Percentiles rank a stretch among this genome's conserved stretches.
phyloP scores from a whole-genome alignment of 2,888 invertebrate species.

The Drosophila glabriapex region DNA sequence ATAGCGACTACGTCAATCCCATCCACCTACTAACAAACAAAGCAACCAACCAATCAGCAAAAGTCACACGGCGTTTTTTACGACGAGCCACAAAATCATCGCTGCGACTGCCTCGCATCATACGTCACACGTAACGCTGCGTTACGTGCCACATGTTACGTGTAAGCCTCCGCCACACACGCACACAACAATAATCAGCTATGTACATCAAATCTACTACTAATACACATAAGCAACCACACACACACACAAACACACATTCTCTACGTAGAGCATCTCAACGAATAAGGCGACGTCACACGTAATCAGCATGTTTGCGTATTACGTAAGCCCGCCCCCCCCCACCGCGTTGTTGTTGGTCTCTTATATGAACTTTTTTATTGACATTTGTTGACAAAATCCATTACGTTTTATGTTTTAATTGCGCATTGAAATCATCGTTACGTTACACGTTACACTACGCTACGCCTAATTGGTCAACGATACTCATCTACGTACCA shows the following conservation, averaged over 20 bases:
- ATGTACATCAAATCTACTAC: slow-evolving; percentile 46
- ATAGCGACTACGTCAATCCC: slow-evolving; percentile 36
- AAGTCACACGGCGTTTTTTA: slow-evolving; percentile 29
- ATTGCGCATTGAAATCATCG: slow-evolving; percentile 52
- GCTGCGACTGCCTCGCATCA: slow-evolving; percentile 55
- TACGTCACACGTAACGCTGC: slow-evolving; percentile 26
- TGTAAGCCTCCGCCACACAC: slow-evolving; percentile 57
- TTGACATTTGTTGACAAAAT: slow-evolving; percentile 46
- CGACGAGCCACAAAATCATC: slow-evolving; percentile 50
- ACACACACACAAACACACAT: slow-evolving; percentile 1
- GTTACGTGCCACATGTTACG: slow-evolving; percentile 57
- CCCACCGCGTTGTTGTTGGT: slow-evolving; percentile 24
- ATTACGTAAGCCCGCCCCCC: slow-evolving; percentile 31
- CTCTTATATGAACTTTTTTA: slow-evolving; percentile 37
- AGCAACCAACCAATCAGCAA: slow-evolving; percentile 27
- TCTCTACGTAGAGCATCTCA: slow-evolving; percentile 15
- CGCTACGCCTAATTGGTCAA: slow-evolving; percentile 51
- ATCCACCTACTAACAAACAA: slow-evolving; percentile 42
- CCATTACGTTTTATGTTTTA: slow-evolving; percentile 54
- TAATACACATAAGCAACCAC: slow-evolving; percentile 24
- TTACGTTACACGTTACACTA: slow-evolving; percentile 44
- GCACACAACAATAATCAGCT: slow-evolving; percentile 30
- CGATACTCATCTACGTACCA: slow-evolving; percentile 37
- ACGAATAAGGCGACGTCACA: slow-evolving; percentile 41
- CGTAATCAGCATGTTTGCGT: slow-evolving; percentile 57